Percentiles rank a stretch among this genome's conserved stretches.
phyloP scores from a whole-genome alignment of 92 coral and sea anemone species.

The Zoanthus solanderi region DNA sequence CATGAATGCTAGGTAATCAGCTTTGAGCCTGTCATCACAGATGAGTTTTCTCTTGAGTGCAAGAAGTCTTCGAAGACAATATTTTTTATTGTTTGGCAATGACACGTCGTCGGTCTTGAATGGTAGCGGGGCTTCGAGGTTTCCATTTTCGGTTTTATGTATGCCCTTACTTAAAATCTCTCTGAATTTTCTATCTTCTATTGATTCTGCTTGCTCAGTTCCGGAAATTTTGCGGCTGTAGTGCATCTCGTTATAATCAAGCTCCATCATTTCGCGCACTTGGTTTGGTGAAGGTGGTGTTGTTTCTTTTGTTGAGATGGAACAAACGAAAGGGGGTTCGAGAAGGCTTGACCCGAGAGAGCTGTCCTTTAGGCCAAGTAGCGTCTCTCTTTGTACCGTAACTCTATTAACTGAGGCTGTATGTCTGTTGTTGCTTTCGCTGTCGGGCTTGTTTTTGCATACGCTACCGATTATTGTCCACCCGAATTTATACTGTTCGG shows the following conservation, averaged over 20 bases:
- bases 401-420: constrained; percentile 53
- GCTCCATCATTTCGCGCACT: constrained; percentile 44
- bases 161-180: constrained; percentile 33
- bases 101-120: constrained; percentile 55
- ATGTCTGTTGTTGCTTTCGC: constrained; percentile 25
- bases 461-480: constrained; percentile 68
- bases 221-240: constrained; percentile 46
- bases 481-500: constrained; percentile 54
- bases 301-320: constrained; percentile 19
- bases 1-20: constrained; percentile 55
- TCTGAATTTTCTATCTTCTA: constrained; percentile 52
- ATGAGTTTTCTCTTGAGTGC: constrained; percentile 56
- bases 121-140: constrained; percentile 65
- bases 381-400: constrained; percentile 57
- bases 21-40: constrained; percentile 13
- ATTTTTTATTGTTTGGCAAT: constrained; percentile 53
- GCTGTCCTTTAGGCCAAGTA: constrained; percentile 30
- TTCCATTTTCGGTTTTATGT: constrained; percentile 59
- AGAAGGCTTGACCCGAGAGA: constrained; percentile 10
- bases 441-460: constrained; percentile 38
- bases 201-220: constrained; percentile 58
- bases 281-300: constrained; percentile 36
- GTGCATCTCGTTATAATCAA: constrained; percentile 41
- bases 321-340: constrained; percentile 15
- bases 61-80: constrained; percentile 50